These are phyloP conservation scores for Misgurnus anguillicaudatus DNA, from an alignment of 2,113 vertebrate genomes.

Conservation along the genomic window DNA sequence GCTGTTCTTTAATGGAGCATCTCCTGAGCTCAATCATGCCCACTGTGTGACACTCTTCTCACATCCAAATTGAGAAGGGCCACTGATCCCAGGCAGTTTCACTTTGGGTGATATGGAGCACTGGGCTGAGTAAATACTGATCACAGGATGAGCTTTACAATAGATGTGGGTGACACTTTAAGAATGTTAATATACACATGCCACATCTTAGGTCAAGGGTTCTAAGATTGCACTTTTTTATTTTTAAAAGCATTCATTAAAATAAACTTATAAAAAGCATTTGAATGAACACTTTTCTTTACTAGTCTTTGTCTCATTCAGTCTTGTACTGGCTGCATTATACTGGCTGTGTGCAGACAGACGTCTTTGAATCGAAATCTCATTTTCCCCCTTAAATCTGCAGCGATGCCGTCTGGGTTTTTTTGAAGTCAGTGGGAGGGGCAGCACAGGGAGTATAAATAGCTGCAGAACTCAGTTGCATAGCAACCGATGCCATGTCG, in stretches of 20 bases:
- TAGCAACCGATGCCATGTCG: slow-evolving; percentile 82
- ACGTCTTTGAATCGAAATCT: slow-evolving; percentile 38
- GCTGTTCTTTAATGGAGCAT: neutral
- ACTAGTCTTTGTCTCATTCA: neutral
- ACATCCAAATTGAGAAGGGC: neutral
- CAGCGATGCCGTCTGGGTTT: slow-evolving; percentile 46
- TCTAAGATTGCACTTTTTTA: neutral
- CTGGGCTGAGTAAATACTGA: neutral
- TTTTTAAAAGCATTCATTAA: neutral
- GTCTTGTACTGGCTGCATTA: neutral
- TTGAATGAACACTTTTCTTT: neutral
- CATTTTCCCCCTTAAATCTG: slow-evolving; percentile 55
- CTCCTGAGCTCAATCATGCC: slow-evolving; percentile 72
- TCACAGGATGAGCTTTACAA: slow-evolving; percentile 1
- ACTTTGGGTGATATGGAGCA: neutral
- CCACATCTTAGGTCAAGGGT: slow-evolving; percentile 2
- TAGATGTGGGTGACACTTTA: neutral
- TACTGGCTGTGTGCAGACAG: slow-evolving; percentile 9
- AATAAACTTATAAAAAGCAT: neutral
- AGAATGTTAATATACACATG: neutral
- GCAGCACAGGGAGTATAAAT: slow-evolving; percentile 72
- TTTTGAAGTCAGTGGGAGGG: slow-evolving; percentile 68
- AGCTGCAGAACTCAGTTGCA: slow-evolving; percentile 79
- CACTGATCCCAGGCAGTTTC: neutral
- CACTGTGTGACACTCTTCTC: slow-evolving; percentile 66